Evolutionary conservation across 2,113 vertebrate genomes (phyloP), one percentile per base, ranked within the genome.

Genomic region (Sterna hirundo): DNA sequence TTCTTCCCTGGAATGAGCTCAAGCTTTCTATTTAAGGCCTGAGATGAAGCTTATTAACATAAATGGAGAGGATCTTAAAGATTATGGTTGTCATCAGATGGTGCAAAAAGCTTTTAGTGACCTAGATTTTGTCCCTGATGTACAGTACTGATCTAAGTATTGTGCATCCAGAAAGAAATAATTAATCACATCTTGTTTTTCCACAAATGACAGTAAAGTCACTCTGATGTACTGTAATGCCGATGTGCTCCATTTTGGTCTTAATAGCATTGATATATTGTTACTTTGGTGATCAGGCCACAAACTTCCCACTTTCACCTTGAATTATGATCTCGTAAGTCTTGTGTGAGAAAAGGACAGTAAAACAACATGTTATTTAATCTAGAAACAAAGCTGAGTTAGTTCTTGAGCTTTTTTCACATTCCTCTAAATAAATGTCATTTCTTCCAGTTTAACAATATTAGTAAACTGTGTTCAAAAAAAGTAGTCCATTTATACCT

Each of bases 371-470:
- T 78, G n/a, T 55, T 91, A 42, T 79, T 89, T 82, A 81, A 74
- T 38, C 49, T 70, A 66, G 36, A 94, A 90, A 77, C 14, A 55
- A 83, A 89, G 81, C 81, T 82, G 75, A 80, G 55, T 65, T 92
- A 87, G 49, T 92, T 71, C 57, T 82, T 91, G 57, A 94, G 57
- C 61, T 86, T 84, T 86, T 92, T 91, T 93, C 34, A 61, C 46
- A 58, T 89, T 96, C 58, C 77, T 95, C 88, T 94, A 87, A 94
- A 95, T 94, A 94, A 96, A 96, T 93, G 88, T 89, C 1, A 85
- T 94, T 89, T 68, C 57, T 93, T 92, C 36, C 61, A 76, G 44
- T 94, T 96, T 94, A 97, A 94, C 91, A n/a, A 78, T 88, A 69
- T 95, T 92, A 96, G 86, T 95, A 82, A 95, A 87, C 70, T 65